Base-by-base conservation (phyloP, 1,140 invertebrate species). In the Zaprionus lachaisei region DNA sequence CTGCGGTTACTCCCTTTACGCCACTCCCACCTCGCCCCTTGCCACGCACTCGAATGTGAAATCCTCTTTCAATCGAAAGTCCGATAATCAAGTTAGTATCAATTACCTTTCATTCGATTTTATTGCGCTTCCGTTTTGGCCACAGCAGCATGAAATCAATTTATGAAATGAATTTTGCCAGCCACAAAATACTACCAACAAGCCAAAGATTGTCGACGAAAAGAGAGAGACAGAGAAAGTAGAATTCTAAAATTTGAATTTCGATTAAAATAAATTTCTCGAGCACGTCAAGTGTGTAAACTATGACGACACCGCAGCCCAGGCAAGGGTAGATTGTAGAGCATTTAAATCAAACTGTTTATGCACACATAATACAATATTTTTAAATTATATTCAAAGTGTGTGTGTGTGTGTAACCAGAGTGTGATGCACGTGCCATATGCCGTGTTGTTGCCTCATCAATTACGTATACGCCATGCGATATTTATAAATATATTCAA, bases 91-190 rank as follows among this genome's bases (percentile, higher is more conserved):
- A 62, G 41, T 74, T 69, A 47, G 31, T 22, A 49, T 63, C 49
- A 70, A 74, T 57, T 70, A 57, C 38, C 31, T 57, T 61, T 68
- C 61, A 61, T 73, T 28, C 6, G 31, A 44, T 57, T 74, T 74
- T 62, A 70, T 74, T 57, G 49, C 72, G 41, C 37, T 60, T n/a
- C 22, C 12, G 11, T 55, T 41, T 37, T 37, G n/a, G 57, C 34
- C 56, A 54, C 24, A 67, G n/a, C 44, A 62, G 47, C 72, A 70
- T 66, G 38, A 74, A 61, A 63, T 70, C 58, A 63, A 74, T 63
- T 74, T 62, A 47, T 49, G 51, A 38, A 62, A 24, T 34, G 24
- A 72, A 67, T 38, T 67, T 67, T 28, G 54, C 65, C 38, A 58
- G 26, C 47, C 47, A 51, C 47, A 51, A 57, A 66, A 28, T 31